Evolutionary conservation across 2,797 vertebrate genomes (phyloP).

Genomic region (Anniella stebbinsi): DNA sequence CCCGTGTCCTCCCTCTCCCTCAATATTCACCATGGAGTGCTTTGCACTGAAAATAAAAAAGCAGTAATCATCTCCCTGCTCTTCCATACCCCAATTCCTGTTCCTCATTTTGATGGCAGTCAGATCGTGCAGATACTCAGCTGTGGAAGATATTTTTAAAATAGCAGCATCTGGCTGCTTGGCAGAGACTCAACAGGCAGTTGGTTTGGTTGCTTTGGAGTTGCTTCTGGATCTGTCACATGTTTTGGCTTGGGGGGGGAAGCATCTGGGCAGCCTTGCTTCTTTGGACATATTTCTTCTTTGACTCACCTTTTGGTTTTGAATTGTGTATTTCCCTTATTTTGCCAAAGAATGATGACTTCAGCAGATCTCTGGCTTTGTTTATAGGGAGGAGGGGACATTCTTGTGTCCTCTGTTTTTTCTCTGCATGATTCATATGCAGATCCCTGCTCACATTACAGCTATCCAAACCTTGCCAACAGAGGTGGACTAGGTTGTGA

Average conservation of each 20-base stretch:
- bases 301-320: conserved; percentile 74
- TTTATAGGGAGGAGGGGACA: conserved; percentile 55
- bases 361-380: conserved; percentile 57
- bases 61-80: conserved; percentile 65
- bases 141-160: conserved; percentile 85
- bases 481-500: conserved; percentile 43
- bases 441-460: conserved; percentile 46
- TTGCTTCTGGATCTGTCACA: conserved; percentile 83
- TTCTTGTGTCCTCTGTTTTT: background rate
- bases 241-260: conserved; percentile 77
- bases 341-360: conserved; percentile 68
- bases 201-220: conserved; percentile 81
- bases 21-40: conserved; percentile 64
- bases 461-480: conserved; percentile 46
- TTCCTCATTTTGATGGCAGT: conserved; percentile 74
- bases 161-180: conserved; percentile 84
- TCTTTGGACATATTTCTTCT: conserved; percentile 75
- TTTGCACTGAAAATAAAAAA: conserved; percentile 70
- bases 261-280: conserved; percentile 76
- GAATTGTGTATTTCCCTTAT: conserved; percentile 70
- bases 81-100: conserved; percentile 59
- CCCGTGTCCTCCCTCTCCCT: background rate
- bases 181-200: conserved; percentile 80
- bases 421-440: conserved; percentile 10
- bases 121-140: conserved; percentile 80